phyloP scores from a whole-genome alignment of 2,113 vertebrate species.

The Reinhardtius hippoglossoides region DNA sequence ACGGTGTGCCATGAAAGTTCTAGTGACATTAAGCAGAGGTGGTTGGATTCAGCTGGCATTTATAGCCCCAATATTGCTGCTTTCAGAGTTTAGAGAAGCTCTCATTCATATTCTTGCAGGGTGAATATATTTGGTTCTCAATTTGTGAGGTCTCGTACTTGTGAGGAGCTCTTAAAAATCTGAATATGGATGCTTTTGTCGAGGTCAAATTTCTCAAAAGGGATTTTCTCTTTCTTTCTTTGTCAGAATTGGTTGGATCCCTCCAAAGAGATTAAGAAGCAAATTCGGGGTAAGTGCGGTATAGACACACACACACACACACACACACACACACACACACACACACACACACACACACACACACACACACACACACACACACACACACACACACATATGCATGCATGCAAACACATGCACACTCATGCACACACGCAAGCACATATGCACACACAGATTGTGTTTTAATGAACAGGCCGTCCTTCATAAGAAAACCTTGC shows the following conservation, averaged over 20 bases:
- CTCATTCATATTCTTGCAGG: constrained; percentile 43
- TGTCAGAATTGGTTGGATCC: constrained; percentile 95
- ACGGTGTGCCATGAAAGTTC: constrained; percentile 38
- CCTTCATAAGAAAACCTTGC: neutral
- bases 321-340: neutral
- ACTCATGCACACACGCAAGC: neutral
- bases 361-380: constrained; percentile 11
- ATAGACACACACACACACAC: constrained; percentile 12
- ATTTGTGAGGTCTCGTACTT: constrained; percentile 2
- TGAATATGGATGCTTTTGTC: constrained; percentile 39
- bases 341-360: too few relatives aligned
- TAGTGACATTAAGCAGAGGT: constrained; percentile 64
- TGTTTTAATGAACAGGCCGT: neutral
- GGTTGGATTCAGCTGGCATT: constrained; percentile 59
- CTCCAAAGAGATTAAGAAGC: constrained; percentile 99
- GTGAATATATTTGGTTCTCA: constrained; percentile 43
- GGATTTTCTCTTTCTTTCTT: constrained; percentile 50
- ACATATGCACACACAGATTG: constrained; percentile 5
- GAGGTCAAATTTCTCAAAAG: constrained; percentile 46
- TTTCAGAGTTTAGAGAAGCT: constrained; percentile 51
- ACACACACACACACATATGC: constrained; percentile 6
- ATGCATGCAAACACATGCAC: neutral
- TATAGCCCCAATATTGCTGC: constrained; percentile 43
- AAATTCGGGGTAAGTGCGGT: constrained; percentile 92
- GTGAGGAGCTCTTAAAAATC: constrained; percentile 23